A percentile compares a stretch with the other conserved stretches of the same genome.
Conservation (phyloP, 2,113 vertebrate species). For the Cebus imitator region DNA sequence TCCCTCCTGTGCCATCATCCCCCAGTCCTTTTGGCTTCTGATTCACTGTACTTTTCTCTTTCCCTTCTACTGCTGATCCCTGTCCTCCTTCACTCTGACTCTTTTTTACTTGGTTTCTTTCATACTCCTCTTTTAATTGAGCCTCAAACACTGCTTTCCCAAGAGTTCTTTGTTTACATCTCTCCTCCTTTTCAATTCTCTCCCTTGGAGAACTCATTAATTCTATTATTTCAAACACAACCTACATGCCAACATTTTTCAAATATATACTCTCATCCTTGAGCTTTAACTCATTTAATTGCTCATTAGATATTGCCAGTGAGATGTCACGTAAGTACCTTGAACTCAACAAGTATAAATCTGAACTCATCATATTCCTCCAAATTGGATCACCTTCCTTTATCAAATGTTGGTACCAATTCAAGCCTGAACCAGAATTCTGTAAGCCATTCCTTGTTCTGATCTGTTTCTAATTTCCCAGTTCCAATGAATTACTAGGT, state of each 20-base stretch:
- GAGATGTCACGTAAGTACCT: not conserved
- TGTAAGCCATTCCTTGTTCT: not conserved
- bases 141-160: not conserved
- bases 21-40: not conserved
- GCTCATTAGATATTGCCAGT: not conserved
- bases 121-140: not conserved
- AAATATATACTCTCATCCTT: not conserved
- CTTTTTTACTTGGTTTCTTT: not conserved
- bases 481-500: not conserved
- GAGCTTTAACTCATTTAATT: not conserved
- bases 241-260: not conserved
- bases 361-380: not conserved
- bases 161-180: not conserved
- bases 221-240: not conserved
- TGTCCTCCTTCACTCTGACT: not conserved
- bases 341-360: not conserved
- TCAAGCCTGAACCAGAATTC: not conserved
- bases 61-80: not conserved
- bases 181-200: not conserved
- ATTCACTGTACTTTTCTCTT: not conserved
- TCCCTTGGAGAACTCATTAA: not conserved
- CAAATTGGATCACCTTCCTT: not conserved
- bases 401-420: not conserved
- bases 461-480: not conserved
- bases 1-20: not conserved